phyloP scores from a whole-genome alignment of 2,797 vertebrate species.

The Cuniculus paca region DNA sequence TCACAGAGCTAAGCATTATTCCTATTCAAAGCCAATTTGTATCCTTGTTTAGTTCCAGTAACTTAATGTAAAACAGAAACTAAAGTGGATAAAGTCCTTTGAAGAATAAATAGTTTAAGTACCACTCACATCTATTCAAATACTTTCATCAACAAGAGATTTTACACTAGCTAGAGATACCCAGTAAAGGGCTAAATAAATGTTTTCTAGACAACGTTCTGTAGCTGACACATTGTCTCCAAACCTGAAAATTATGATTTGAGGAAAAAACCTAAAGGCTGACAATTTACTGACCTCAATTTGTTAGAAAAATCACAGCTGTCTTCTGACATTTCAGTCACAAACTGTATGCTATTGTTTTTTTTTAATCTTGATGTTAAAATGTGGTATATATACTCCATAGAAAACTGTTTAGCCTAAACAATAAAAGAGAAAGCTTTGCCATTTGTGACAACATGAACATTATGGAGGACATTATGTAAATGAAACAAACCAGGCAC shows the following conservation, averaged over 20 bases:
- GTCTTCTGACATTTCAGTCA: constrained; percentile 27
- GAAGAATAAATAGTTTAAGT: constrained; percentile 62
- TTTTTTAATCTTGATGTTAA: neutral
- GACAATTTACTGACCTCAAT: neutral
- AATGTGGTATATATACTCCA: neutral
- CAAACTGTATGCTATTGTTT: neutral
- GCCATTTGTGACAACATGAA: neutral
- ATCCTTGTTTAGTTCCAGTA: constrained; percentile 60
- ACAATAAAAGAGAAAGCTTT: neutral
- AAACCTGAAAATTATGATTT: constrained; percentile 34
- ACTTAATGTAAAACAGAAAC: constrained; percentile 46
- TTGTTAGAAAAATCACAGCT: constrained; percentile 4
- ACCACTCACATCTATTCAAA: constrained; percentile 47
- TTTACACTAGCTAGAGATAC: constrained; percentile 9
- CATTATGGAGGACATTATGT: neutral
- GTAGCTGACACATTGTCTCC: neutral
- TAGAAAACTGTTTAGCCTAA: neutral
- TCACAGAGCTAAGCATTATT: constrained; percentile 67
- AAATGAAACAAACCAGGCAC: neutral
- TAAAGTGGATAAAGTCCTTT: constrained; percentile 4
- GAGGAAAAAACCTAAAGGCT: neutral
- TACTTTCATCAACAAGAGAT: constrained; percentile 57
- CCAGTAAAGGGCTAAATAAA: neutral
- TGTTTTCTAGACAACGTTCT: constrained; percentile 22
- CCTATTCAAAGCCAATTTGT: constrained; percentile 65